phyloP scores from a whole-genome alignment of 2,888 invertebrate species.

The Ectropis crepuscularia region DNA sequence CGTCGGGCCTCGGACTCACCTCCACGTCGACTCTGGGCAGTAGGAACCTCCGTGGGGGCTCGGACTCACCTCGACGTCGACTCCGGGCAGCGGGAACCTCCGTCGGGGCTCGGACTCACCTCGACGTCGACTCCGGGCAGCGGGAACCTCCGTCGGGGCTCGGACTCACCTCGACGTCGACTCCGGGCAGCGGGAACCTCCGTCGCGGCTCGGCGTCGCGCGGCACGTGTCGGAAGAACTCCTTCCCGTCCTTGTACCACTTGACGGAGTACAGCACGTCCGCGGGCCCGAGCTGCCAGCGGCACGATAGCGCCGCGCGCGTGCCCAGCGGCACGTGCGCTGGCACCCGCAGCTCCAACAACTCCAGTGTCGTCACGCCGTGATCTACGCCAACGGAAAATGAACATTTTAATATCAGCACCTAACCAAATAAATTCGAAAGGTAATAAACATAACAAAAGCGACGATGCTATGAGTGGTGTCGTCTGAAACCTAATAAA shows the following conservation, averaged over 20 bases:
- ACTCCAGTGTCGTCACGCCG: conserved; percentile 82
- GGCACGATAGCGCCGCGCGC: conserved; percentile 91
- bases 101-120: conserved; percentile 90
- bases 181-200: conserved; percentile 91
- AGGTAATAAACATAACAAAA: conserved; percentile 39
- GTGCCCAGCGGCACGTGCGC: conserved; percentile 92
- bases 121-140: conserved; percentile 93
- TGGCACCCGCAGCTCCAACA: conserved; percentile 92
- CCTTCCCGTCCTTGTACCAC: conserved; percentile 96
- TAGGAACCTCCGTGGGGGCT: conserved; percentile 91
- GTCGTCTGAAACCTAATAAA: conserved; percentile 41
- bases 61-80: conserved; percentile 91
- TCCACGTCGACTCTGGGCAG: conserved; percentile 93
- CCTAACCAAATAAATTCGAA: conserved; percentile 16
- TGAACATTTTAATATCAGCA: conserved; percentile 4
- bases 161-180: conserved; percentile 91
- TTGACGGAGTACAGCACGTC: conserved; percentile 95
- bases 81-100: conserved; percentile 91
- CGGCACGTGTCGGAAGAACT: conserved; percentile 95
- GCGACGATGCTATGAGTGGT: conserved; percentile 31
- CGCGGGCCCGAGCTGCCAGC: conserved; percentile 91
- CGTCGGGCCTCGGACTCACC: no score
- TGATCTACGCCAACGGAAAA: conserved; percentile 55
- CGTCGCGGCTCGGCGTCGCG: conserved; percentile 92
- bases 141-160: conserved; percentile 91